Evolutionary conservation across 2,888 invertebrate species (phyloP).

Genomic region (Nomada ruficornis): DNA sequence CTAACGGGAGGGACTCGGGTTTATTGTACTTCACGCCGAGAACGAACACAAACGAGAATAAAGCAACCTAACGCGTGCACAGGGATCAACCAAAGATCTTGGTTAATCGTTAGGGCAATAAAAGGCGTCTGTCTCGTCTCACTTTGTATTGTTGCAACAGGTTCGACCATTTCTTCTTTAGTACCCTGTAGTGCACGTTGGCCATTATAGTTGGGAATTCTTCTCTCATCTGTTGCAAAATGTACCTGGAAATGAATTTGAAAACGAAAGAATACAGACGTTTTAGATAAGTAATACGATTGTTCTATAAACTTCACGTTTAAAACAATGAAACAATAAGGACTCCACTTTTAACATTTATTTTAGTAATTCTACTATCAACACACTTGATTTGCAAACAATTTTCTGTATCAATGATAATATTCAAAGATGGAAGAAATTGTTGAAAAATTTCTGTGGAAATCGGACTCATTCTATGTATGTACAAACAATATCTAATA

Average conservation of each 20-base stretch:
- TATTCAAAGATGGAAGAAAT: too few species aligned
- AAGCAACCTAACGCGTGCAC: constrained; percentile 30
- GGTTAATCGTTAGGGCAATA: constrained; percentile 43
- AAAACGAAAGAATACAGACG: neutral
- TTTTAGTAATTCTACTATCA: too few species aligned
- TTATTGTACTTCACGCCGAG: constrained; percentile 38
- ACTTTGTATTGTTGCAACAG: constrained; percentile 80
- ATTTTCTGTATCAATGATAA: too few species aligned
- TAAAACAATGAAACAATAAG: too few species aligned
- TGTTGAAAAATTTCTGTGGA: too few species aligned
- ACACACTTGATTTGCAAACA: too few species aligned
- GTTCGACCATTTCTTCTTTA: constrained; percentile 80
- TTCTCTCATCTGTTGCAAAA: constrained; percentile 77
- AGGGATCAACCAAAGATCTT: constrained; percentile 34
- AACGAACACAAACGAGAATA: constrained; percentile 16
- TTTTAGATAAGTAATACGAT: neutral
- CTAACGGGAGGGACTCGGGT: constrained; percentile 1
- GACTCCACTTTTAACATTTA: too few species aligned
- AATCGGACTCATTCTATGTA: too few species aligned
- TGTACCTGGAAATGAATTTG: constrained; percentile 68
- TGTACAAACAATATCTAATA: too few species aligned
- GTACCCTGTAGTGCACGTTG: constrained; percentile 78
- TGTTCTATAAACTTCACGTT: too few species aligned
- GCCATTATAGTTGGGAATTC: constrained; percentile 79
- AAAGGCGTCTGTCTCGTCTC: constrained; percentile 58